phyloP scores from a whole-genome alignment of 1,140 invertebrate species.

The Helicorthomorpha holstii region DNA sequence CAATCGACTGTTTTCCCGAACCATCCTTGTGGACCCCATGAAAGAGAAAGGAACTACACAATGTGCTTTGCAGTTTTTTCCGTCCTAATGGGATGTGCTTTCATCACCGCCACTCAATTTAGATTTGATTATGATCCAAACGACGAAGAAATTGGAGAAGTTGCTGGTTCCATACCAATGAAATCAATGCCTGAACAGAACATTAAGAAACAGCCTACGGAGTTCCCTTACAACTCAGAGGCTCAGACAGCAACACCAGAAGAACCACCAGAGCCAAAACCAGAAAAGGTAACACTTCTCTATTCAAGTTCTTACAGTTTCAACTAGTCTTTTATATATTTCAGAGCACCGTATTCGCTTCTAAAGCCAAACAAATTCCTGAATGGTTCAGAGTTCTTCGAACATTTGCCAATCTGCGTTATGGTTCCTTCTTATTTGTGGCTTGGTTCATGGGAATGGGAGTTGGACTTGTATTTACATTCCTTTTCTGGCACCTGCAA shows the following conservation, averaged over 20 bases:
- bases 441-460: conserved; percentile 99
- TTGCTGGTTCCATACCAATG: conserved; percentile 9
- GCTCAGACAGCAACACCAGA: background rate
- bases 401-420: conserved; percentile 78
- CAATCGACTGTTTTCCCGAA: conserved; percentile 75
- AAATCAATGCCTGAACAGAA: background rate
- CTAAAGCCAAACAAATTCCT: conserved; percentile 71
- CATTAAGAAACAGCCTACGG: background rate
- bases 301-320: too few species aligned
- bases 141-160: conserved; percentile 4
- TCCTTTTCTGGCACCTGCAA: conserved; percentile 96
- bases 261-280: background rate
- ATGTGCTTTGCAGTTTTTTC: conserved; percentile 97
- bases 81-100: conserved; percentile 85
- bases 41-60: conserved; percentile 90
- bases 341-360: conserved; percentile 81
- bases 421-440: conserved; percentile 83
- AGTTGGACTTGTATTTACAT: conserved; percentile 97
- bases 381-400: conserved; percentile 81
- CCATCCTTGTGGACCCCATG: conserved; percentile 61
- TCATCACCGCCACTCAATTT: conserved; percentile 77
- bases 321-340: conserved; percentile 17
- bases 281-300: background rate
- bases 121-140: conserved; percentile 25
- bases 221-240: background rate